Evolutionary conservation across 2,797 vertebrate genomes (phyloP).

Genomic region (Neopelma chrysocephalum): DNA sequence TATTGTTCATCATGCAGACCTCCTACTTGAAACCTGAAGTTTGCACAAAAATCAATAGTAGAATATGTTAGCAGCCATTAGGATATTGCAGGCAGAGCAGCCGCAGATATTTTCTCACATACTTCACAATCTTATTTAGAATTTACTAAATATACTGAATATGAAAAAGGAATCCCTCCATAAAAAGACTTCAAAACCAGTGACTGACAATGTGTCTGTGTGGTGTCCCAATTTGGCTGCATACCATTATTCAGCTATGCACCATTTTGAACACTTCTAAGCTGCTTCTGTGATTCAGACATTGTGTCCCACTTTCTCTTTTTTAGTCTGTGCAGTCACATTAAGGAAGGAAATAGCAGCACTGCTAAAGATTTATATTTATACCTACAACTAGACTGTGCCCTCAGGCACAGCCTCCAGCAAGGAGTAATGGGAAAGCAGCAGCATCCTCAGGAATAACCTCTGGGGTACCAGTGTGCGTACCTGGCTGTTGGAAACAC

Average conservation of each 20-base stretch:
- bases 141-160: background rate
- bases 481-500: background rate
- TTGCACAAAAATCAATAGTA: conserved; percentile 17
- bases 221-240: background rate
- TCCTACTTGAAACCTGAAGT: background rate
- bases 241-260: background rate
- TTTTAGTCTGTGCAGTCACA: background rate
- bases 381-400: background rate
- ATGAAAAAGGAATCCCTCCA: conserved; percentile 4
- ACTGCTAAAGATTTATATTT: background rate
- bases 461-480: fast-evolving
- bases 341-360: background rate
- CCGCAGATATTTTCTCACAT: conserved; percentile 10
- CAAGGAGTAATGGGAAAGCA: background rate
- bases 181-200: background rate
- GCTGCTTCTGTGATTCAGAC: conserved; percentile 9
- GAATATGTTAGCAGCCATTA: background rate
- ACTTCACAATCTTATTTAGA: background rate
- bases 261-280: background rate
- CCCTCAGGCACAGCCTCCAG: background rate
- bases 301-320: background rate
- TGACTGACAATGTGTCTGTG: background rate
- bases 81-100: background rate
- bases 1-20: background rate
- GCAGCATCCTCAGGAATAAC: background rate